These are phyloP conservation scores for Sinella curviseta DNA, from an alignment of 1,140 invertebrate genomes.

Conservation along the genomic window DNA sequence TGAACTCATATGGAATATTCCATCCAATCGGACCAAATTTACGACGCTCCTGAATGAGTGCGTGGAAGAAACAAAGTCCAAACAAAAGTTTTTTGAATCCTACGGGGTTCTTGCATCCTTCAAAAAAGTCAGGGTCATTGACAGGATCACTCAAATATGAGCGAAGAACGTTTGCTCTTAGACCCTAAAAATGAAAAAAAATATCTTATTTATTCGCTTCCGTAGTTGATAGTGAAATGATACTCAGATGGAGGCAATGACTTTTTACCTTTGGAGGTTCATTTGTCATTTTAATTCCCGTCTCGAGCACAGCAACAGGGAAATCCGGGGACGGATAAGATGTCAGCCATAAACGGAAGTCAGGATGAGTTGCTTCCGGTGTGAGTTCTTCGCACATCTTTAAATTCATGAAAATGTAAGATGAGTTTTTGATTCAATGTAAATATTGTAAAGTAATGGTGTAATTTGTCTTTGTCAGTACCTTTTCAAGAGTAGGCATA, in stretches of 20 bases:
- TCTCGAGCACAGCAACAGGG: conserved; percentile 86
- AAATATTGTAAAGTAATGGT: not conserved
- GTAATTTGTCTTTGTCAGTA: too few species aligned
- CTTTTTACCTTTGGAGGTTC: conserved; percentile 78
- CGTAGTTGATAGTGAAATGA: not conserved
- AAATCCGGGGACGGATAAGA: conserved; percentile 86
- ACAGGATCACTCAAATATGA: conserved; percentile 88
- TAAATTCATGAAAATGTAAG: too few species aligned
- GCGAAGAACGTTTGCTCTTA: conserved; percentile 66
- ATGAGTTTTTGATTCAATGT: conserved; percentile 28
- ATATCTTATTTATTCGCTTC: not conserved
- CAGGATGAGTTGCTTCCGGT: conserved; percentile 75
- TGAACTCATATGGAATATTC: conserved; percentile 95
- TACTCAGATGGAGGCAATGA: too few species aligned
- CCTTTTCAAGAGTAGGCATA: conserved; percentile 81
- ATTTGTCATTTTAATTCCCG: conserved; percentile 94
- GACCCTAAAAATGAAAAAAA: conserved; percentile 54
- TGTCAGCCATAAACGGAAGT: conserved; percentile 91
- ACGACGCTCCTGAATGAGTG: conserved; percentile 82
- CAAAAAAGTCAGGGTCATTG: conserved; percentile 82
- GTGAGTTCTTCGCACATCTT: conserved; percentile 75
- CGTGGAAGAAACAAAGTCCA: conserved; percentile 92
- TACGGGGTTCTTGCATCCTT: conserved; percentile 72
- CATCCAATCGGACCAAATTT: conserved; percentile 86
- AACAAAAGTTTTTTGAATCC: conserved; percentile 85